These are phyloP conservation scores for Mus spretus DNA, from an alignment of 2,797 vertebrate species.

Conservation along the genomic window DNA sequence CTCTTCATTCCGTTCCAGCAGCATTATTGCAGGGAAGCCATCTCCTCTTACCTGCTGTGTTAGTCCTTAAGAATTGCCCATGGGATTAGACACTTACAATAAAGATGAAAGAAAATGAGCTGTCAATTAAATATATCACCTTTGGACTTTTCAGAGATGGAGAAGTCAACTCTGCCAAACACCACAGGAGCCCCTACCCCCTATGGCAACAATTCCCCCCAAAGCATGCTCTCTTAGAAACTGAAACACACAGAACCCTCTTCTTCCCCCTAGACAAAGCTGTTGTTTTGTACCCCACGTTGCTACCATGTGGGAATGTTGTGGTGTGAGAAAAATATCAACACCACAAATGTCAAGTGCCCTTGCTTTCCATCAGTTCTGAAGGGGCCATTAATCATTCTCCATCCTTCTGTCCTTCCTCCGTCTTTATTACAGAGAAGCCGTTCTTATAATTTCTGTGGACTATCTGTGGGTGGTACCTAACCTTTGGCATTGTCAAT, in stretches of 20 bases:
- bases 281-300: constrained; percentile 75
- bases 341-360: constrained; percentile 46
- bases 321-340: constrained; percentile 76
- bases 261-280: constrained; percentile 43
- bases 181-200: constrained; percentile 40
- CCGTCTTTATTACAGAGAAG: constrained; percentile 74
- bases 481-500: constrained; percentile 78
- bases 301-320: constrained; percentile 75
- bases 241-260: constrained; percentile 43
- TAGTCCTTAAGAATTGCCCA: constrained; percentile 70
- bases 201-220: constrained; percentile 68
- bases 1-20: constrained; percentile 31
- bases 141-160: constrained; percentile 73
- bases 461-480: constrained; percentile 70
- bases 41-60: constrained; percentile 75
- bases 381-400: constrained; percentile 81
- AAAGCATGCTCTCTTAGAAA: constrained; percentile 67
- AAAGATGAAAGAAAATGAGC: constrained; percentile 84
- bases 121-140: constrained; percentile 80
- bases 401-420: constrained; percentile 41
- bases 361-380: constrained; percentile 67
- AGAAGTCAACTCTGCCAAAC: constrained; percentile 75
- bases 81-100: constrained; percentile 71
- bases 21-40: constrained; percentile 3
- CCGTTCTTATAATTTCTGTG: constrained; percentile 77